Base-by-base conservation (phyloP, 2,113 vertebrate species). In the Salvator merianae region DNA sequence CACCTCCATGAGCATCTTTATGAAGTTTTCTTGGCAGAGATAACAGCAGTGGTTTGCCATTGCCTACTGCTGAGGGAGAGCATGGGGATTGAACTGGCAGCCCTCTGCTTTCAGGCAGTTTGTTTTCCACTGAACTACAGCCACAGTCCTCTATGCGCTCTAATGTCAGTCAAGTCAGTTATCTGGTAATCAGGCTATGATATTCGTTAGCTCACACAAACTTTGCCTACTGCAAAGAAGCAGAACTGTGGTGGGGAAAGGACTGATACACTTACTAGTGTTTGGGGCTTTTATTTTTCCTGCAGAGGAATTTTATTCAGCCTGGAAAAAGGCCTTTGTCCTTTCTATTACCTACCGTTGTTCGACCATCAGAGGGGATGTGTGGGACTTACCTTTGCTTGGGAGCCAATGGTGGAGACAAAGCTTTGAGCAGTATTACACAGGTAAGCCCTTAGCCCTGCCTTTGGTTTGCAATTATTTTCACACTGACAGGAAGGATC, bases 351-450 rank as follows among this genome's bases (percentile, higher is more conserved):
- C 99, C 99, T 89, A 98, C 98, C 66, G 97, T 96, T 0, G 98
- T 99, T 84, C 96, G 98, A 79, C 99, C 98, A 0, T 96, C 97
- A 0, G 79, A 97, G 81, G 98, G 98, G 0, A 90, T 98, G 88
- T 99, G 98, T 59, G 99, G 98, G 80, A 99, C 98, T 0, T 99
- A 99, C 87, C 94, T 99, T 2, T 96, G 97, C 0, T 93, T 99
- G 78, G 98, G 97, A 16, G 98, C 97, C 40, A 98, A 97, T 69
- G 97, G 96, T 5, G 98, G 97, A 34, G 97, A 98, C 81, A 96
- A 93, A 86, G 97, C 98, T 77, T 93, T 99, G 70, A 99, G 98
- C 59, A 94, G 98, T 90, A 97, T 99, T 28, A 96, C 98, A 30
- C 98, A 99, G 98, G 98, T 99, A 69, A 38, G 90, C 66, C 81